A percentile compares a stretch with the other conserved stretches of the same genome.
These are phyloP conservation scores for Neomonachus schauinslandi DNA, from an alignment of 2,113 vertebrate genomes.

Conservation along the genomic window DNA sequence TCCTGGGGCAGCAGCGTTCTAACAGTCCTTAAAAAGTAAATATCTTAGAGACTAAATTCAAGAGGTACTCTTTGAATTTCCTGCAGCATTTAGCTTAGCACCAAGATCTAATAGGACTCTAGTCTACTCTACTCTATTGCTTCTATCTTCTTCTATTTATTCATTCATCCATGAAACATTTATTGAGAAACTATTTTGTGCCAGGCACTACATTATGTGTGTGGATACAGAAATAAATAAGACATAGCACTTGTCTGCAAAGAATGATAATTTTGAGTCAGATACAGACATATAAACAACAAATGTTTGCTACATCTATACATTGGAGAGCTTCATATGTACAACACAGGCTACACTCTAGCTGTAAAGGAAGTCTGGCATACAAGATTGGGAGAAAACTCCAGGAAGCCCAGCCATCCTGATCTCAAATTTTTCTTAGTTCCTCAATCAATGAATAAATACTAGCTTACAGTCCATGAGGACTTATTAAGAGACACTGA, in stretches of 20 bases:
- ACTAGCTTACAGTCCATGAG: background rate
- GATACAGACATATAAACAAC: background rate
- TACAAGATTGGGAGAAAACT: background rate
- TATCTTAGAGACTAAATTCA: slow-evolving; percentile 10
- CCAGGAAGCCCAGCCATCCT: background rate
- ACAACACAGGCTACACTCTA: background rate
- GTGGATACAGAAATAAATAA: slow-evolving; percentile 15
- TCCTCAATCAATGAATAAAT: background rate
- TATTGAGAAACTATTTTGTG: slow-evolving; percentile 1
- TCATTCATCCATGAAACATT: background rate
- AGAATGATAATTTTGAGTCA: background rate
- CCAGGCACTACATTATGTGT: background rate
- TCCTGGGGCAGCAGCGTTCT: background rate
- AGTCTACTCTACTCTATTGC: background rate
- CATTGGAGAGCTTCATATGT: background rate
- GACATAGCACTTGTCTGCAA: background rate
- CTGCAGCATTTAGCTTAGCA: background rate
- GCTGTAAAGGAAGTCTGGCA: background rate
- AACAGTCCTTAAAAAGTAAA: background rate
- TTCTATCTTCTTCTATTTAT: background rate
- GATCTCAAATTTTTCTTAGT: background rate
- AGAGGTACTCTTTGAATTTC: slow-evolving; percentile 12
- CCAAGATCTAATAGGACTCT: background rate
- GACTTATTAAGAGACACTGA: background rate
- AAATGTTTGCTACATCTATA: background rate